phyloP scores from a whole-genome alignment of 2,113 vertebrate species.

The Misgurnus mizolepis region DNA sequence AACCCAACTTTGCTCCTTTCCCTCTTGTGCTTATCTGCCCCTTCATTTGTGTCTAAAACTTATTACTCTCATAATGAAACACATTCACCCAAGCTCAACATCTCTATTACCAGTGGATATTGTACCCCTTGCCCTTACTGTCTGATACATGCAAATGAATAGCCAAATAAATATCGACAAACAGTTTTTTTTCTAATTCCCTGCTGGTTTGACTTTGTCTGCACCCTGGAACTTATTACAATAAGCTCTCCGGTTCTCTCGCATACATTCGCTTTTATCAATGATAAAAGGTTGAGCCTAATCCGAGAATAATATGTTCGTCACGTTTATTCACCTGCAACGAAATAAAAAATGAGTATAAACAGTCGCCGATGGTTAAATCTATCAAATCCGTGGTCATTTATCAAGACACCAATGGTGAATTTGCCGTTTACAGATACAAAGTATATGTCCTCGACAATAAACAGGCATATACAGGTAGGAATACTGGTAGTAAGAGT shows the following conservation, averaged over 20 bases:
- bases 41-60: conserved; percentile 56
- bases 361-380: conserved; percentile 62
- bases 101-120: conserved; percentile 41
- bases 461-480: background rate
- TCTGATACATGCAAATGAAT: conserved; percentile 43
- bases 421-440: conserved; percentile 66
- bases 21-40: conserved; percentile 64
- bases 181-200: conserved; percentile 18
- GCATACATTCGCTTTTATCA: conserved; percentile 52
- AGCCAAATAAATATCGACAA: conserved; percentile 45
- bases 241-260: background rate
- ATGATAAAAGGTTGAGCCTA: conserved; percentile 65
- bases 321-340: conserved; percentile 59
- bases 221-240: conserved; percentile 30
- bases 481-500: background rate
- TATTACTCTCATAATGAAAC: conserved; percentile 56
- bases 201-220: conserved; percentile 39
- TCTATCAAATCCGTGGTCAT: conserved; percentile 58
- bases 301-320: conserved; percentile 68
- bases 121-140: conserved; percentile 18
- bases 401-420: conserved; percentile 52
- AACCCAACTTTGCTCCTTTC: conserved; percentile 56
- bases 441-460: conserved; percentile 59
- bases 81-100: conserved; percentile 43
- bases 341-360: conserved; percentile 56